Evolutionary conservation across 2,797 vertebrate genomes (phyloP).

Genomic region (Amphiprion clarkii): DNA sequence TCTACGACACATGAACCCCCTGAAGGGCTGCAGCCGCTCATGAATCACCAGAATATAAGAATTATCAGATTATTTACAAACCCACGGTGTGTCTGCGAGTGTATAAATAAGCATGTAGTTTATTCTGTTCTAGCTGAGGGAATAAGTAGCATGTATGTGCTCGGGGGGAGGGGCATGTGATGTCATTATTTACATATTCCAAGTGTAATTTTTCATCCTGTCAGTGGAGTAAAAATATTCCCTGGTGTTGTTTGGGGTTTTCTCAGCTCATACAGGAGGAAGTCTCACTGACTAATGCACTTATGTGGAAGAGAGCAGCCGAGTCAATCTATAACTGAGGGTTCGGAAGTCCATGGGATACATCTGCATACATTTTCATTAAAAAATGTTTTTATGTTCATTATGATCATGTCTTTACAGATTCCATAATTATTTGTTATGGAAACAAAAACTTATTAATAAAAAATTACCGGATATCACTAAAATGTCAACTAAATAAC

Average conservation of each 20-base stretch:
- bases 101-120: constrained; percentile 46
- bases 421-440: too few relatives aligned
- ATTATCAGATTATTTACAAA: constrained; percentile 57
- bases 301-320: constrained; percentile 70
- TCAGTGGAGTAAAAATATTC: constrained; percentile 68
- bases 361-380: too few relatives aligned
- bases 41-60: constrained; percentile 41
- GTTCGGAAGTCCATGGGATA: too few relatives aligned
- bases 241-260: constrained; percentile 54
- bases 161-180: constrained; percentile 54
- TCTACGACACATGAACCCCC: constrained; percentile 1
- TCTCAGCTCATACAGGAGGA: constrained; percentile 66
- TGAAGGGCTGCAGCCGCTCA: constrained; percentile 9
- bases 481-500: too few relatives aligned
- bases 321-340: too few relatives aligned
- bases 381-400: too few relatives aligned
- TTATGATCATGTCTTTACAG: too few relatives aligned
- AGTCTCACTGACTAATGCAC: constrained; percentile 70
- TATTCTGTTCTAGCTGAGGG: constrained; percentile 38
- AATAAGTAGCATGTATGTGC: constrained; percentile 32
- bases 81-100: constrained; percentile 14
- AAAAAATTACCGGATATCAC: too few relatives aligned
- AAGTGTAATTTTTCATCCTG: constrained; percentile 77
- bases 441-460: too few relatives aligned
- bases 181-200: constrained; percentile 72